A percentile compares a stretch with the other conserved stretches of the same genome.
These are phyloP conservation scores for Drosophila multiciliata DNA, from an alignment of 2,888 invertebrate genomes.

Conservation along the genomic window DNA sequence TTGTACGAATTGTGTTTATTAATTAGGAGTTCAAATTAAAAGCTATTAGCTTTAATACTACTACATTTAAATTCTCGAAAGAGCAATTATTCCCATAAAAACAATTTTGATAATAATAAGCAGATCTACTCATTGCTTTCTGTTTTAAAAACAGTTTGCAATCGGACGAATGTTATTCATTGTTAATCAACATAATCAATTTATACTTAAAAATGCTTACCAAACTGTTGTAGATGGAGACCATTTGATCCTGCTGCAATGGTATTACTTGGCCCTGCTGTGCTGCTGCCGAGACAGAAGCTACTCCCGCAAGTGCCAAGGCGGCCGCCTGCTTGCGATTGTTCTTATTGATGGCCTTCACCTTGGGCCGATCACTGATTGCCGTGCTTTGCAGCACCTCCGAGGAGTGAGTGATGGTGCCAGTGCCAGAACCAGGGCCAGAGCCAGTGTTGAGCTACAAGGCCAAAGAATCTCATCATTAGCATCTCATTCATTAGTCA, in stretches of 20 bases:
- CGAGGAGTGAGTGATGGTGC: conserved; percentile 84
- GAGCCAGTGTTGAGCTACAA: conserved; percentile 56
- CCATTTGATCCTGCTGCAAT: conserved; percentile 85
- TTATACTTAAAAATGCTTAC: conserved; percentile 66
- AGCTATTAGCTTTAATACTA: not conserved
- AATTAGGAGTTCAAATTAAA: not conserved
- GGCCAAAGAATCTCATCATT: not conserved
- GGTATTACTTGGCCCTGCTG: conserved; percentile 60
- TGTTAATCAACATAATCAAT: not conserved
- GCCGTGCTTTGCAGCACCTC: conserved; percentile 88
- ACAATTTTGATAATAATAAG: not conserved
- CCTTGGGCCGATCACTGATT: conserved; percentile 93
- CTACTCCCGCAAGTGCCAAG: conserved; percentile 39
- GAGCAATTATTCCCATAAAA: not conserved
- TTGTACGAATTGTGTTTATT: not conserved
- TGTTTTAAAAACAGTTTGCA: not conserved
- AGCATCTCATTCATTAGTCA: not conserved
- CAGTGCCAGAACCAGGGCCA: conserved; percentile 20
- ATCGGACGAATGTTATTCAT: not conserved
- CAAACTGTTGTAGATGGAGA: conserved; percentile 85
- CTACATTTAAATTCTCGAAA: not conserved
- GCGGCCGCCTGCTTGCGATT: conserved; percentile 88
- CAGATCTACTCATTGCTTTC: not conserved
- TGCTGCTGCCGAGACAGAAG: conserved; percentile 22
- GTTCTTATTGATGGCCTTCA: conserved; percentile 92